phyloP scores from a whole-genome alignment of 2,797 vertebrate species.

The Melanotaenia boesemani region DNA sequence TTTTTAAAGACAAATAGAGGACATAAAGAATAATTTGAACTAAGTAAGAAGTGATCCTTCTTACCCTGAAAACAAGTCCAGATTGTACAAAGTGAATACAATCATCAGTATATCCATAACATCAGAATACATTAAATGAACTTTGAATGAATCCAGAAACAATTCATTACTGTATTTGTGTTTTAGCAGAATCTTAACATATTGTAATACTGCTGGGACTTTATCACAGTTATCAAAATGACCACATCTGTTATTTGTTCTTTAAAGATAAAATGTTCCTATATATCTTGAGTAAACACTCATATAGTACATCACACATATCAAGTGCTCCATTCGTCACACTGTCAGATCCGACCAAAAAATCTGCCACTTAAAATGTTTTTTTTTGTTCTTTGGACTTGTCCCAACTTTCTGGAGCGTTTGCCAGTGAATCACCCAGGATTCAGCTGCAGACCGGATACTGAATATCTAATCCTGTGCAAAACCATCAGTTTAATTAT shows the following conservation, averaged over 20 bases:
- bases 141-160: constrained; percentile 6
- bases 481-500: not conserved
- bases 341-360: not conserved
- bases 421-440: not conserved
- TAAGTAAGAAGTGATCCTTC: constrained; percentile 16
- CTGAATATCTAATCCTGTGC: not conserved
- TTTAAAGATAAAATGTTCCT: not conserved
- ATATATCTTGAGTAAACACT: not conserved
- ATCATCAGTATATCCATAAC: not conserved
- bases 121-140: constrained; percentile 21
- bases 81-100: constrained; percentile 9
- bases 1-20: constrained; percentile 29
- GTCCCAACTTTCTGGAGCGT: not conserved
- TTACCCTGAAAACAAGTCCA: constrained; percentile 17
- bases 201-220: too few relatives aligned
- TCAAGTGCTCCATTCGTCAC: not conserved
- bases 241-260: too few relatives aligned
- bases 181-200: too few relatives aligned
- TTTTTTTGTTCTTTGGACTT: not conserved
- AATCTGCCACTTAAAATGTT: too few relatives aligned
- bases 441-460: not conserved
- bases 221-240: too few relatives aligned
- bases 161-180: not conserved
- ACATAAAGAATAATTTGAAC: constrained; percentile 8
- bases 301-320: not conserved